A percentile compares a stretch with the other conserved stretches of the same genome.
Evolutionary conservation across 2,797 vertebrate species (phyloP).

Genomic region (Cryptoblepharus egeriae): DNA sequence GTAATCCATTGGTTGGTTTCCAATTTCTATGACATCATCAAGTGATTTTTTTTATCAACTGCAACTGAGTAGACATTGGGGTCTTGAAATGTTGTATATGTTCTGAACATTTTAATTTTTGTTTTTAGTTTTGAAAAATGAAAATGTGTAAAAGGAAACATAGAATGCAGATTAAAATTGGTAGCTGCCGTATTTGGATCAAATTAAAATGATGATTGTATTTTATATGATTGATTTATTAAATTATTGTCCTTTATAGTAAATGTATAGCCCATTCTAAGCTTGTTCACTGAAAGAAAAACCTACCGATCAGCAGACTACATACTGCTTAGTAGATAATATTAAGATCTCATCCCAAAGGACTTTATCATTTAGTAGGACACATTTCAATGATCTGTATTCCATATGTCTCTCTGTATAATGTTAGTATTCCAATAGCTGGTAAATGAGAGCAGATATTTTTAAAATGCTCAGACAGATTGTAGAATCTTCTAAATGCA

Average conservation of each 20-base stretch:
- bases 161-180: neutral
- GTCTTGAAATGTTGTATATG: no score
- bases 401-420: neutral
- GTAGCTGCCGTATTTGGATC: neutral
- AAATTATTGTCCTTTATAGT: constrained; percentile 8
- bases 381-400: neutral
- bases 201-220: constrained; percentile 19
- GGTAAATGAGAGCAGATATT: neutral
- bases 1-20: no score
- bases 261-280: neutral
- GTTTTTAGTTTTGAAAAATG: neutral
- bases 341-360: constrained; percentile 1
- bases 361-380: neutral
- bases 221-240: no score
- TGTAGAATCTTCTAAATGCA: neutral
- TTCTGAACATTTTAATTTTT: no score
- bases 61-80: no score
- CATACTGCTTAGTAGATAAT: neutral
- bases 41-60: no score
- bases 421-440: neutral
- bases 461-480: neutral
- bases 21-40: no score
- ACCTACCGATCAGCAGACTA: neutral
- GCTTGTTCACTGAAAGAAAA: constrained; percentile 14
- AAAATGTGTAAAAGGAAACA: constrained; percentile 18